phyloP scores from a whole-genome alignment of 2,113 vertebrate genomes.

The Copsychus sechellarum region DNA sequence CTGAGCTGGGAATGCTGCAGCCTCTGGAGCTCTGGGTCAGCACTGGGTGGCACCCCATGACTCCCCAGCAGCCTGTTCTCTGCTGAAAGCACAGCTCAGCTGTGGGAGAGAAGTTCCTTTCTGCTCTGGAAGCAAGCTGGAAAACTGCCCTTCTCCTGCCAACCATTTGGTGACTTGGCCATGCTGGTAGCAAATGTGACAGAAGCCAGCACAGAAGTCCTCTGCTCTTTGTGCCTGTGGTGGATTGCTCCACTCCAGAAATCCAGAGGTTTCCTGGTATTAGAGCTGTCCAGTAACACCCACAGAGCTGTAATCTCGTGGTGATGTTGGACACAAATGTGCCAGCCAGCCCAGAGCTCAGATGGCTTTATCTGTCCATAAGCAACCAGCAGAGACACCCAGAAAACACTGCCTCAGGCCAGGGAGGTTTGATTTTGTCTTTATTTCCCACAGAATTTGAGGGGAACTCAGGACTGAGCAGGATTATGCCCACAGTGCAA shows the following conservation, averaged over 20 bases:
- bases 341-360: neutral
- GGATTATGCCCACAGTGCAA: neutral
- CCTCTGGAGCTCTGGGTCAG: neutral
- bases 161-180: neutral
- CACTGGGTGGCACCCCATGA: fast-evolving
- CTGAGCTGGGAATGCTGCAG: neutral
- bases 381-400: neutral
- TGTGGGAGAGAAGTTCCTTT: neutral
- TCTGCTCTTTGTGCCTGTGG: neutral
- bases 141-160: neutral
- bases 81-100: neutral
- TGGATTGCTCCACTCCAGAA: neutral
- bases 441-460: neutral
- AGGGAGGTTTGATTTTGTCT: neutral
- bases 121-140: neutral
- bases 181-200: neutral
- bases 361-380: neutral
- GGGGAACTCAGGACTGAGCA: neutral
- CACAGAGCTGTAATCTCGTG: neutral
- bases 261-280: neutral
- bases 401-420: neutral
- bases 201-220: neutral
- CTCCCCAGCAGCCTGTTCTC: neutral
- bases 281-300: neutral
- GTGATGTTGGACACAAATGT: fast-evolving